Base-by-base conservation (phyloP, 1,140 invertebrate genomes). In the Brachionus calyciflorus region DNA sequence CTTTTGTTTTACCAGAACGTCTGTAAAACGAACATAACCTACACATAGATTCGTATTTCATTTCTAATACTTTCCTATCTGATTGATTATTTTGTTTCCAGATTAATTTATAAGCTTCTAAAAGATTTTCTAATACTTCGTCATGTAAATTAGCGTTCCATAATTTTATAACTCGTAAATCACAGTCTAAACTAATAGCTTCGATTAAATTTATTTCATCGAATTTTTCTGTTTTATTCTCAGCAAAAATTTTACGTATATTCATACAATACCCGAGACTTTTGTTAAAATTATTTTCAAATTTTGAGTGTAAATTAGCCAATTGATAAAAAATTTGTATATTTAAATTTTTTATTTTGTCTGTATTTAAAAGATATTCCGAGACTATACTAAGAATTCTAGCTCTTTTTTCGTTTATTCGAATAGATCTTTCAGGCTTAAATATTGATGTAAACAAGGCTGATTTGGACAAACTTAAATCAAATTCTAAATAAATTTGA, bases 401-500 rank as follows among this genome's bases (percentile, higher is more conserved):
- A 19, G 28, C 24, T 14, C 69, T 10, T 55, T 73, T 49, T 41
- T 73, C 69, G 21, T 73, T 73, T 2, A 73, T 21, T 26, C 28
- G 40, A 19, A 73, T 73, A 3, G 69, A 48, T 55, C 17, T 12
- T 51, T 55, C 69, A 0, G 46, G 30, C n/a, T 51, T 40, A 73
- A 51, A 55, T n/a, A 28, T 9, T 14, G 4, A 33, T 19, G 33
- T 53, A 51, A 73, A 73, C n/a, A 19, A 19, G 12, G 69, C 69
- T 24, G 51, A 55, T 28, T 73, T 73, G 2, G 44, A 37, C 14
- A 73, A 21, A 28, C 69, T 73, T 37, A 26, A 40, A 17, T 73
- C 69, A 73, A 28, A 73, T 28, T 73, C 69, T 6, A 46, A 28
- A 17, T 55, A 73, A 14, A 73, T 73, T 49, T 73, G 69, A 33